phyloP scores from a whole-genome alignment of 2,888 invertebrate species.

The Lycophotia porphyrea region DNA sequence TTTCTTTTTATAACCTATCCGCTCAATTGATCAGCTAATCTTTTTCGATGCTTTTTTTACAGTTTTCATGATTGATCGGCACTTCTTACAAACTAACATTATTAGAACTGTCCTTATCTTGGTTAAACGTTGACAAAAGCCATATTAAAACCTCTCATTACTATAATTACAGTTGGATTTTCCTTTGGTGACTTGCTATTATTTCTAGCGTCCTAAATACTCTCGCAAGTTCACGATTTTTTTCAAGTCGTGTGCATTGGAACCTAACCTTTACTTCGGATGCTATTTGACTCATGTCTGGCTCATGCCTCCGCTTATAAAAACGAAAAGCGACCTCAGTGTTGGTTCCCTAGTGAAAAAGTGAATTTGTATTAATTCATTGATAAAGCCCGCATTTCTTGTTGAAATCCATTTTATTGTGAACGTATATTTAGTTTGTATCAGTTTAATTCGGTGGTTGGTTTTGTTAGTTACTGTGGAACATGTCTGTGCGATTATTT shows the following conservation, averaged over 20 bases:
- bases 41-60: slow-evolving; percentile 40
- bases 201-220: background rate
- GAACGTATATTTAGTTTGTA: slow-evolving; percentile 28
- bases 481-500: slow-evolving; percentile 41
- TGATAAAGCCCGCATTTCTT: slow-evolving; percentile 63
- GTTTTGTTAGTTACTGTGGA: slow-evolving; percentile 12
- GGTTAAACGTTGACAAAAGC: slow-evolving; percentile 19
- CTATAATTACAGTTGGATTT: background rate
- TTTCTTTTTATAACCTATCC: slow-evolving; percentile 41
- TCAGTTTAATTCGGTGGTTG: slow-evolving; percentile 35
- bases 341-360: slow-evolving; percentile 49
- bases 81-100: slow-evolving; percentile 28
- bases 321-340: slow-evolving; percentile 49
- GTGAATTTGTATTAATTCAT: slow-evolving; percentile 47
- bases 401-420: slow-evolving; percentile 40
- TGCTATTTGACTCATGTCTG: slow-evolving; percentile 45
- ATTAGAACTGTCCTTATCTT: slow-evolving; percentile 19
- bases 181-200: background rate
- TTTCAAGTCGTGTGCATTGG: slow-evolving; percentile 7
- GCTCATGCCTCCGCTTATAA: slow-evolving; percentile 43
- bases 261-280: slow-evolving; percentile 38
- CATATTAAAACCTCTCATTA: background rate
- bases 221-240: background rate
- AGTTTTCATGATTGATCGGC: slow-evolving; percentile 2
- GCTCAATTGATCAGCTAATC: slow-evolving; percentile 28